Base-by-base conservation (phyloP, 2,888 invertebrate species). In the Glyphotaelius pellucidus region DNA sequence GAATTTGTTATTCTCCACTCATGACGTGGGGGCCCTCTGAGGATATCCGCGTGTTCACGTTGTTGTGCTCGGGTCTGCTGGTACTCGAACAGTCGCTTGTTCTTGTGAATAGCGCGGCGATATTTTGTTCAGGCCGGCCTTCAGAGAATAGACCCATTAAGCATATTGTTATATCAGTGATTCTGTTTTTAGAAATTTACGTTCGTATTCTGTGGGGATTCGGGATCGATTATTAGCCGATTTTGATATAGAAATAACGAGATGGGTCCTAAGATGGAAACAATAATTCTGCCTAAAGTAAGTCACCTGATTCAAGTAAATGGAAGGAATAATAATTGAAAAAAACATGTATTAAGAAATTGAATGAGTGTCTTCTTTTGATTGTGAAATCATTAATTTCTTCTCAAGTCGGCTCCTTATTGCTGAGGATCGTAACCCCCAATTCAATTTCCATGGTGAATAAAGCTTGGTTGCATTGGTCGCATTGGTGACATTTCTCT, bases 11-110 rank as follows among this genome's bases (percentile, higher is more conserved):
- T 80, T 80, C 35, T 32, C 52, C 84, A 14, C 84, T 32, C 35
- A 52, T 87, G 87, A 87, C 35, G 52, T 52, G 87, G 52, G 52
- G 25, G 52, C n/a, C 87, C 87, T 52, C 30, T 15, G 87, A 87
- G 87, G 42, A 52, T 87, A 87, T 87, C 2, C 52, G 30, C 52
- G 52, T 47, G 87, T 31, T 12, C 80, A 11, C 30, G 31, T 11
- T 80, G 31, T 31, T 31, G 80, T 80, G 31, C 31, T 14, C 30
- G 30, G 80, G 12, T 80, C 14, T 80, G 31, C 30, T 31, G 4
- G 80, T 31, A 11, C 80, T n/a, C 25, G 5, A 5, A n/a, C 80
- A 80, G 80, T 31, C 9, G 31, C 31, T 30, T 80, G 31, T 80
- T 80, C 30, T 80, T 80, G 19, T 80, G 30, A 30, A 80, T 30